A percentile compares a stretch with the other conserved stretches of the same genome.
phyloP scores from a whole-genome alignment of 2,888 invertebrate genomes.

The Bimastos eiseni region DNA sequence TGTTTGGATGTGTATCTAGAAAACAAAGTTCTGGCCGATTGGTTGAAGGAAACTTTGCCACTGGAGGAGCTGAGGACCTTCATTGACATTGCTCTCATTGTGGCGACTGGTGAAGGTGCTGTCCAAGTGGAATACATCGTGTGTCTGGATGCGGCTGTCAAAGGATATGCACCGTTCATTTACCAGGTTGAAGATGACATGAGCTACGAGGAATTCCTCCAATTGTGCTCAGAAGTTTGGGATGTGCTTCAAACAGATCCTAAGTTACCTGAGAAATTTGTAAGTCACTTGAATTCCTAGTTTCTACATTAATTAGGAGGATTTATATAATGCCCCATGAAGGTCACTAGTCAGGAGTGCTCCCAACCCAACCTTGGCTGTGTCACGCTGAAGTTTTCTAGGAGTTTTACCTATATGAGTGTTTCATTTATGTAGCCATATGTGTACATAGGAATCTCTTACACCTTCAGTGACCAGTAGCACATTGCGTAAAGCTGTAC shows the following conservation, averaged over 20 bases:
- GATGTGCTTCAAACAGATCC: constrained; percentile 48
- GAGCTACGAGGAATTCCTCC: constrained; percentile 47
- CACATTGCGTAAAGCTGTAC: too few relatives aligned
- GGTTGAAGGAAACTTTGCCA: constrained; percentile 46
- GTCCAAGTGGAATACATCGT: constrained; percentile 50
- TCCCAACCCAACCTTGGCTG: too few relatives aligned
- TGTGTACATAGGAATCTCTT: too few relatives aligned
- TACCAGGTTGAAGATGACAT: constrained; percentile 48
- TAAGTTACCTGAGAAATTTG: constrained; percentile 51
- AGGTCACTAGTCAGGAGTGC: too few relatives aligned
- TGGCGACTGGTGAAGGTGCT: constrained; percentile 50
- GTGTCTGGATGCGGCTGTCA: constrained; percentile 53
- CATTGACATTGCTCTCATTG: constrained; percentile 52
- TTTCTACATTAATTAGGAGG: too few relatives aligned
- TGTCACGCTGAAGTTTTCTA: too few relatives aligned
- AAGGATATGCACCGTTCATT: constrained; percentile 56
- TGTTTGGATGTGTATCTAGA: constrained; percentile 45
- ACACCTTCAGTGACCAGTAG: too few relatives aligned
- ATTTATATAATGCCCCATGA: too few relatives aligned
- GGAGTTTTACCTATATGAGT: too few relatives aligned
- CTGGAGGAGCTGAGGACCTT: constrained; percentile 41
- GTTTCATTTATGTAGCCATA: too few relatives aligned
- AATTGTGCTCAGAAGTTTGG: constrained; percentile 50
- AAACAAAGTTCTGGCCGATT: constrained; percentile 45
- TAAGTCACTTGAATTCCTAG: constrained; percentile 35